phyloP scores from a whole-genome alignment of 2,888 invertebrate genomes.

The Watsonalla binaria region DNA sequence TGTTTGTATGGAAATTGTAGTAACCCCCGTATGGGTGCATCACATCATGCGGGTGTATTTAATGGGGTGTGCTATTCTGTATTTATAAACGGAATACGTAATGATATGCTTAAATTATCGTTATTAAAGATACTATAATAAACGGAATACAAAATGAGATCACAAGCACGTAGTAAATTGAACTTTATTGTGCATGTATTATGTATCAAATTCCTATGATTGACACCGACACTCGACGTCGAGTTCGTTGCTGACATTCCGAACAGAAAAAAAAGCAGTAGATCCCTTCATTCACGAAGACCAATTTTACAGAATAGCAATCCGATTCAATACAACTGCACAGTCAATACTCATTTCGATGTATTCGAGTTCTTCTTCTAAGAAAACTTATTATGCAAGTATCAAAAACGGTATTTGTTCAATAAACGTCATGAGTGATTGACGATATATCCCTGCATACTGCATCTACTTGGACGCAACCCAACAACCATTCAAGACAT shows the following conservation, averaged over 20 bases:
- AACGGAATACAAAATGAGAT: no score
- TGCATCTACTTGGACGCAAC: slow-evolving; percentile 72
- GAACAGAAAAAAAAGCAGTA: no score
- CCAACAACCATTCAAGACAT: slow-evolving; percentile 45
- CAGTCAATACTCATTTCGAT: slow-evolving; percentile 37
- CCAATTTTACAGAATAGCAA: slow-evolving; percentile 1
- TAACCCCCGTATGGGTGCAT: slow-evolving; percentile 28
- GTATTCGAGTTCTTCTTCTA: slow-evolving; percentile 11
- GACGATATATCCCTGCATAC: slow-evolving; percentile 53
- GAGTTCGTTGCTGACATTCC: no score
- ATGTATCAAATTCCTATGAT: no score
- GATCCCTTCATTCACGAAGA: no score
- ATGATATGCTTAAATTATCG: no score
- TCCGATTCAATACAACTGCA: slow-evolving; percentile 28
- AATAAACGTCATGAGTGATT: slow-evolving; percentile 50
- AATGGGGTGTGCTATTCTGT: not conserved
- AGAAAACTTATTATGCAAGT: slow-evolving; percentile 3
- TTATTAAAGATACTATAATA: no score
- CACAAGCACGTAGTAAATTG: no score
- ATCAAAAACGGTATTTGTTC: slow-evolving; percentile 16
- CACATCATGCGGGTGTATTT: slow-evolving; percentile 34
- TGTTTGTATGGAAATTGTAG: slow-evolving; percentile 28
- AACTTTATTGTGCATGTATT: no score
- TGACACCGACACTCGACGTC: no score
- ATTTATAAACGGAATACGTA: no score